These are phyloP conservation scores for Macropodus opercularis DNA, from an alignment of 2,797 vertebrate species.

Conservation along the genomic window DNA sequence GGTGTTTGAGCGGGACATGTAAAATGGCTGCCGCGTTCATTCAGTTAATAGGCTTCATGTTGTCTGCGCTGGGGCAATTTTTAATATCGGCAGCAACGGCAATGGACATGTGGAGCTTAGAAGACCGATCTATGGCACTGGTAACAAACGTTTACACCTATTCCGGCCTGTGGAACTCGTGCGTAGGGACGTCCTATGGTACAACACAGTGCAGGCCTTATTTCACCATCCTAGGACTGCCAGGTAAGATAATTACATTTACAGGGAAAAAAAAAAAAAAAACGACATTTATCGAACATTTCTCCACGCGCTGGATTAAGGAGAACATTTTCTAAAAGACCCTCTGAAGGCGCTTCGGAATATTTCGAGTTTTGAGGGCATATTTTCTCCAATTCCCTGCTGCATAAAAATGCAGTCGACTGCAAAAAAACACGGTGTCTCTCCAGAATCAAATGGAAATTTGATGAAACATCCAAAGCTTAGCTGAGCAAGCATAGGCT, in stretches of 20 bases:
- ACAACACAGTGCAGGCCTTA: slow-evolving; percentile 87
- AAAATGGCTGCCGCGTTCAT: slow-evolving; percentile 77
- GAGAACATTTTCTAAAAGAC: slow-evolving; percentile 55
- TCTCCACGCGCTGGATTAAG: slow-evolving; percentile 52
- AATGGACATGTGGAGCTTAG: slow-evolving; percentile 87
- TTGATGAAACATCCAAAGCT: slow-evolving; percentile 75
- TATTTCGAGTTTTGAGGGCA: slow-evolving; percentile 64
- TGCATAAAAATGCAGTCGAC: slow-evolving; percentile 61
- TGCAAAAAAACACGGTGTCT: slow-evolving; percentile 75
- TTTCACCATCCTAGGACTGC: slow-evolving; percentile 88
- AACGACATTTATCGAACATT: slow-evolving; percentile 50
- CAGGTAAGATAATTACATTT: slow-evolving; percentile 80
- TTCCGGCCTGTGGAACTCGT: slow-evolving; percentile 87
- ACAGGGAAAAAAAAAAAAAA: slow-evolving; percentile 22
- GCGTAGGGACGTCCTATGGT: slow-evolving; percentile 83
- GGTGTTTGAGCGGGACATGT: slow-evolving; percentile 20
- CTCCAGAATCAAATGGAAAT: slow-evolving; percentile 70
- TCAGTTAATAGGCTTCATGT: slow-evolving; percentile 84
- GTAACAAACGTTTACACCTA: slow-evolving; percentile 86
- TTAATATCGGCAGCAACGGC: slow-evolving; percentile 83
- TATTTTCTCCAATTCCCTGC: slow-evolving; percentile 42
- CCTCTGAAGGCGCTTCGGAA: slow-evolving; percentile 59
- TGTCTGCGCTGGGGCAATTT: slow-evolving; percentile 79
- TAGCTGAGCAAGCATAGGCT: slow-evolving; percentile 77
- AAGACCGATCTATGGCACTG: slow-evolving; percentile 84